Percentiles rank a stretch among this genome's conserved stretches.
phyloP scores from a whole-genome alignment of 2,797 vertebrate genomes.

The Phataginus tetradactyla region DNA sequence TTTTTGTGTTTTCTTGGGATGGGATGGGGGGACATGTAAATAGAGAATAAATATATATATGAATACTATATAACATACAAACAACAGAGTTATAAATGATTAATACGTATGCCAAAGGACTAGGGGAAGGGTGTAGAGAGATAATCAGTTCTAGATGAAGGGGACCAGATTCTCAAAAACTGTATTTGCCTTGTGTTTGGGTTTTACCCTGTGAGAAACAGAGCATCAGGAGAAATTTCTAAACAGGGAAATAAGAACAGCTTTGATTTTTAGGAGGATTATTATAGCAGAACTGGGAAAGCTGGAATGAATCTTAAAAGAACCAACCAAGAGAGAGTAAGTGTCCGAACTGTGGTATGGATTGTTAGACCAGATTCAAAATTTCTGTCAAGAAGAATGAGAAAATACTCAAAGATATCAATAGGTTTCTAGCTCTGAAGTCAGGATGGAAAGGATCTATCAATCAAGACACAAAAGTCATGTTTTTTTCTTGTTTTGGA shows the following conservation, averaged over 20 bases:
- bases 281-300: not conserved
- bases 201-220: not conserved
- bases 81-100: not conserved
- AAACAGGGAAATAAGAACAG: not conserved
- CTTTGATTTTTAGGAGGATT: not conserved
- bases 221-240: not conserved
- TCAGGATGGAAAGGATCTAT: not conserved
- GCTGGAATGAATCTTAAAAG: conserved; percentile 4
- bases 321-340: not conserved
- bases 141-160: not conserved
- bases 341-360: not conserved
- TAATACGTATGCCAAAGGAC: not conserved
- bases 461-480: not conserved
- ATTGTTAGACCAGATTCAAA: not conserved
- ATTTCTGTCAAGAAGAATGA: not conserved
- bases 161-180: conserved; percentile 1
- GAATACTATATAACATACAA: not conserved
- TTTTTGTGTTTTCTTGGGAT: not conserved
- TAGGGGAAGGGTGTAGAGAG: not conserved
- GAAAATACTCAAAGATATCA: not conserved
- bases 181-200: not conserved
- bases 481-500: not conserved
- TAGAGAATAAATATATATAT: not conserved
- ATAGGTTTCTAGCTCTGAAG: not conserved
- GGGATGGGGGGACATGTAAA: not conserved